phyloP scores from a whole-genome alignment of 2,888 invertebrate genomes.

The Acrocyrtus sp. region DNA sequence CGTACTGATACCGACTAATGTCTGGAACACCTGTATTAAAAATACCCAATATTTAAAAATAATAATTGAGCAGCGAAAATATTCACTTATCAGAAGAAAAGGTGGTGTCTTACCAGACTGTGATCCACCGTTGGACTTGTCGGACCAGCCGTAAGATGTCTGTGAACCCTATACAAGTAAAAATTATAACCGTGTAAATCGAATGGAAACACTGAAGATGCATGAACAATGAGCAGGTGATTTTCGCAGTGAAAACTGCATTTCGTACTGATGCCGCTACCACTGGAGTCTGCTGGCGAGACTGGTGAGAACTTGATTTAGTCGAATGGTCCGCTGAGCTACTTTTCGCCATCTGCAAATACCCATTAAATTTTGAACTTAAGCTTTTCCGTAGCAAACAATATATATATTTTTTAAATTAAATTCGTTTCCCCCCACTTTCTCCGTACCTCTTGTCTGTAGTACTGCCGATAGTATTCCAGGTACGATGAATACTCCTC shows the following conservation, averaged over 20 bases:
- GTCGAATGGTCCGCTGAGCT: not conserved
- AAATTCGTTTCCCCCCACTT: not conserved
- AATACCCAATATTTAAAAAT: not conserved
- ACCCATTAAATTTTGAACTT: no score
- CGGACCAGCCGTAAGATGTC: conserved; percentile 46
- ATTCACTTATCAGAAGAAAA: no score
- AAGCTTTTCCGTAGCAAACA: not conserved
- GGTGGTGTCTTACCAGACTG: no score
- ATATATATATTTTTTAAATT: not conserved
- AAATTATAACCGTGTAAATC: conserved; percentile 62
- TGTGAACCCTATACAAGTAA: conserved; percentile 61
- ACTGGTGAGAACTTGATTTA: conserved; percentile 6
- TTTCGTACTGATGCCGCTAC: conserved; percentile 63
- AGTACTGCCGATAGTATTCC: conserved; percentile 80
- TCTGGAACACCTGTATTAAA: conserved; percentile 74
- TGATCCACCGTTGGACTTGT: conserved; percentile 16
- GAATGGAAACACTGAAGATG: conserved; percentile 55
- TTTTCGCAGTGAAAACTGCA: conserved; percentile 62
- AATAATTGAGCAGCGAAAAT: no score
- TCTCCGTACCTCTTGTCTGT: conserved; percentile 68
- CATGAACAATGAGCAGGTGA: conserved; percentile 60
- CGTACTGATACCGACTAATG: conserved; percentile 90
- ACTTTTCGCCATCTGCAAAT: conserved; percentile 16
- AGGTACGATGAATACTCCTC: conserved; percentile 77
- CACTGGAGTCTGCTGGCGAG: conserved; percentile 18